Conservation (phyloP, 2,797 vertebrate species). For the Mareca penelope region DNA sequence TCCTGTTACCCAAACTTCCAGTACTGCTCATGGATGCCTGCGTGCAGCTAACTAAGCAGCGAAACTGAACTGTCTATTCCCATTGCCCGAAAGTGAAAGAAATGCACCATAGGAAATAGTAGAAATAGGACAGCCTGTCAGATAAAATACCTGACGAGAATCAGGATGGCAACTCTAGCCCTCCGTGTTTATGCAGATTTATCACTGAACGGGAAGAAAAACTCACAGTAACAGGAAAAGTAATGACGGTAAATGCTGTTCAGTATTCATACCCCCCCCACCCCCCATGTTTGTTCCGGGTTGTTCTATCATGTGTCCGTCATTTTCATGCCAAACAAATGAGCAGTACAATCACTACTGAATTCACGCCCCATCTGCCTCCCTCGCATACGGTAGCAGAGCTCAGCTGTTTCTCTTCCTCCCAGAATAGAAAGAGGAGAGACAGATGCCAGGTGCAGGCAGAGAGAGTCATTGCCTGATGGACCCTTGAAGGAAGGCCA, state of each 20-base stretch:
- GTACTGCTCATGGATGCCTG: background rate
- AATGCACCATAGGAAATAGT: background rate
- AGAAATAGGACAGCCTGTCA: background rate
- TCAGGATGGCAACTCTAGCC: background rate
- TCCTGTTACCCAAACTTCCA: background rate
- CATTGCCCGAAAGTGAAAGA: background rate
- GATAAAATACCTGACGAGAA: background rate
- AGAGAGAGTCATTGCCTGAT: background rate
- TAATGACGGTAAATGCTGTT: background rate
- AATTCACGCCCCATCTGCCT: slow-evolving; percentile 59
- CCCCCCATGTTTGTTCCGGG: background rate
- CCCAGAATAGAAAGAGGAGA: slow-evolving; percentile 26
- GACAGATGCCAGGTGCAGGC: slow-evolving; percentile 26
- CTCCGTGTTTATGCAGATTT: background rate
- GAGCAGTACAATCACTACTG: background rate
- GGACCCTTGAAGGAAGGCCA: background rate
- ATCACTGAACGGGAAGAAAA: background rate
- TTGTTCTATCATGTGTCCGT: background rate
- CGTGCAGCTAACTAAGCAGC: background rate
- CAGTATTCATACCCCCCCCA: background rate
- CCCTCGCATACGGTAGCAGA: background rate
- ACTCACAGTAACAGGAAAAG: background rate
- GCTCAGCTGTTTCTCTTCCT: slow-evolving; percentile 45
- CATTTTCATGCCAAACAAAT: slow-evolving; percentile 11
- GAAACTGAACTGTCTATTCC: background rate